A percentile compares a stretch with the other conserved stretches of the same genome.
These are phyloP conservation scores for Carabus problematicus DNA, from an alignment of 2,888 invertebrate genomes.

Conservation along the genomic window DNA sequence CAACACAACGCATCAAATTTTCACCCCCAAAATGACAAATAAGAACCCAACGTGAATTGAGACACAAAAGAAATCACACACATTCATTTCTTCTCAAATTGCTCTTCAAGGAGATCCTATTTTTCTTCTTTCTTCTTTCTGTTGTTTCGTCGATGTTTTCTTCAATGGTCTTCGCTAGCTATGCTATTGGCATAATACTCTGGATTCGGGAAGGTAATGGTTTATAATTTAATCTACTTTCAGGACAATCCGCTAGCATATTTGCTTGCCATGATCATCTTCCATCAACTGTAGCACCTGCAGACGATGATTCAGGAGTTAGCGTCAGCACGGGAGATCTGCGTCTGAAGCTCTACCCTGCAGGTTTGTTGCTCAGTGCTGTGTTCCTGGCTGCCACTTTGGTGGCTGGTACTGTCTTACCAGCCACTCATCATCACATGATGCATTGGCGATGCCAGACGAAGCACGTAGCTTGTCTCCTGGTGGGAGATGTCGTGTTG, in stretches of 20 bases:
- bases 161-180: too few relatives aligned
- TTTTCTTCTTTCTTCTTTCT: too few relatives aligned
- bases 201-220: too few relatives aligned
- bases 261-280: constrained; percentile 70
- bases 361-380: constrained; percentile 80
- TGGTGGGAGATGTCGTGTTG: constrained; percentile 80
- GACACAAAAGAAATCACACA: too few relatives aligned
- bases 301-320: constrained; percentile 50
- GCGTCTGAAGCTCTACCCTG: constrained; percentile 77
- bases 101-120: too few relatives aligned
- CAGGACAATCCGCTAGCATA: constrained; percentile 62
- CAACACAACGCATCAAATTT: too few relatives aligned
- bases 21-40: too few relatives aligned
- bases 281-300: constrained; percentile 53
- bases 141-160: too few relatives aligned
- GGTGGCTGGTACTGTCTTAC: constrained; percentile 79
- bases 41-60: too few relatives aligned
- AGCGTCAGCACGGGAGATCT: constrained; percentile 56
- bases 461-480: constrained; percentile 82
- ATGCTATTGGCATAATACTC: too few relatives aligned
- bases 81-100: too few relatives aligned
- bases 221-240: too few relatives aligned
- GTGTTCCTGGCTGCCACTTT: constrained; percentile 83
- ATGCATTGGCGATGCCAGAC: constrained; percentile 90
- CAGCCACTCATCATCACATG: constrained; percentile 85